These are phyloP conservation scores for Phalanger gymnotis DNA, from an alignment of 2,797 vertebrate species.

Conservation along the genomic window DNA sequence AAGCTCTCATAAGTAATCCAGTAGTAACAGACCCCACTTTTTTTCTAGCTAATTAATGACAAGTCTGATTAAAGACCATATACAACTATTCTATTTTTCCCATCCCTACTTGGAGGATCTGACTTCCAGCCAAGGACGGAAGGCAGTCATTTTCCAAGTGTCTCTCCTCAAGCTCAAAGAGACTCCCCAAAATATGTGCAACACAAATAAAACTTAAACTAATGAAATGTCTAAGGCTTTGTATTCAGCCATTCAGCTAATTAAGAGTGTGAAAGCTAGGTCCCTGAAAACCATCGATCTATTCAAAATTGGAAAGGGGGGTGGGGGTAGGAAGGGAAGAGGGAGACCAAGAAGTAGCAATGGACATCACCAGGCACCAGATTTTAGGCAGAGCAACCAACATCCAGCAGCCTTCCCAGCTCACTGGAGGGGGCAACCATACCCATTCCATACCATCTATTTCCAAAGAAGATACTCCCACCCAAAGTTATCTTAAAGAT, in stretches of 20 bases:
- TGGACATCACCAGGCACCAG: background rate
- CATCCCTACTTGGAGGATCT: background rate
- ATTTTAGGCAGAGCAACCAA: background rate
- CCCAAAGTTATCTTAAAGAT: background rate
- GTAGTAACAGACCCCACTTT: slow-evolving; percentile 17
- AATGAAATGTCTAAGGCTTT: slow-evolving; percentile 29
- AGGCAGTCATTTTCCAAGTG: slow-evolving; percentile 22
- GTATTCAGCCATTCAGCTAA: background rate
- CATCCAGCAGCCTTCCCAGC: slow-evolving; percentile 15
- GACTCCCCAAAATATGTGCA: slow-evolving; percentile 43
- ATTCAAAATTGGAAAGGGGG: slow-evolving; percentile 43
- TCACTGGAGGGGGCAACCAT: slow-evolving; percentile 18
- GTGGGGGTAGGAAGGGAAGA: no score
- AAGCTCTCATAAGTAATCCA: slow-evolving; percentile 1
- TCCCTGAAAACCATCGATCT: slow-evolving; percentile 9
- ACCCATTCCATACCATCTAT: slow-evolving; percentile 12
- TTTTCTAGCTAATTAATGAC: background rate
- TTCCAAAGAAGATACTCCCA: slow-evolving; percentile 42
- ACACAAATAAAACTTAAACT: slow-evolving; percentile 63
- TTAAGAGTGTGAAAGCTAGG: slow-evolving; percentile 26
- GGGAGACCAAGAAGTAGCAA: slow-evolving; percentile 1
- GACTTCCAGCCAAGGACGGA: slow-evolving; percentile 20
- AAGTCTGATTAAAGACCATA: slow-evolving; percentile 30
- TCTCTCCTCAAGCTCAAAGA: slow-evolving; percentile 13
- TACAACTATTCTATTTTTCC: slow-evolving; percentile 29